Percentiles rank a stretch among this genome's conserved stretches.
Evolutionary conservation across 2,888 invertebrate genomes (phyloP).

Genomic region (Atherix ibis): DNA sequence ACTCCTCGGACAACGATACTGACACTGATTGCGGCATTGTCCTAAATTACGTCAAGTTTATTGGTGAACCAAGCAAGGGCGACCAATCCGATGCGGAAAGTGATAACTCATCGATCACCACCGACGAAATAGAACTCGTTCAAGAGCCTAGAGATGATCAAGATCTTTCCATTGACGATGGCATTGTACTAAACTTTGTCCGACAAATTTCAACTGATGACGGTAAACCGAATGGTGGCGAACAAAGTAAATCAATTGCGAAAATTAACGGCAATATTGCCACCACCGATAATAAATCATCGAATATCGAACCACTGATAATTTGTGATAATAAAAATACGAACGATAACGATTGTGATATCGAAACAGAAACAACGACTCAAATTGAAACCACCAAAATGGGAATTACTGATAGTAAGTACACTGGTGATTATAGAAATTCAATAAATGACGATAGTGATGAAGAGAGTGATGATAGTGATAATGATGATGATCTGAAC

Average conservation of each 20-base stretch:
- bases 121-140: conserved; percentile 21
- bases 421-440: conserved; percentile 6
- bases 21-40: conserved; percentile 35
- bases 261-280: too few relatives aligned
- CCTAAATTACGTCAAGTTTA: conserved; percentile 24
- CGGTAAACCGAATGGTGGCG: background rate
- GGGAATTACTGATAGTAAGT: background rate
- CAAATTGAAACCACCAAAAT: background rate
- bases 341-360: too few relatives aligned
- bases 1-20: conserved; percentile 48
- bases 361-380: background rate
- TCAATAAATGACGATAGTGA: conserved; percentile 3
- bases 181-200: conserved; percentile 20
- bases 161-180: conserved; percentile 17
- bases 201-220: conserved; percentile 6
- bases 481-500: background rate
- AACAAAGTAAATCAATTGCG: background rate
- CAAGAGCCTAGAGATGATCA: conserved; percentile 14
- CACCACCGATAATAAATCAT: too few relatives aligned
- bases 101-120: conserved; percentile 10
- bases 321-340: background rate
- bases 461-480: conserved; percentile 5
- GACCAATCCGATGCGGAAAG: conserved; percentile 10
- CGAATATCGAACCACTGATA: too few relatives aligned
- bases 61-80: conserved; percentile 14